Conservation (phyloP, 2,888 invertebrate species). For the Andrena marginata region DNA sequence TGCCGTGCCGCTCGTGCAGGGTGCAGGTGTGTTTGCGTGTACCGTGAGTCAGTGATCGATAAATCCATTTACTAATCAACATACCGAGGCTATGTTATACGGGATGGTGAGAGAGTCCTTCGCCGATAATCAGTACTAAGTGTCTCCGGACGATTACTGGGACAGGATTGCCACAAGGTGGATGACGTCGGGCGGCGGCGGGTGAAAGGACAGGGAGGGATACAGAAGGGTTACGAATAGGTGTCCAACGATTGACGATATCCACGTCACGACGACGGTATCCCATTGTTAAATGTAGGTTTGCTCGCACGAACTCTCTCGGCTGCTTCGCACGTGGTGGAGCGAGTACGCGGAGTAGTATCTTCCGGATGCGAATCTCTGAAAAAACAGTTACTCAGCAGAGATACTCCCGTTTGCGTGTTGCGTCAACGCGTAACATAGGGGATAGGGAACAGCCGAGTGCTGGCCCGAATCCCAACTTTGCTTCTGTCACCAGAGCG, state of each 20-base stretch:
- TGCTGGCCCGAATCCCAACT: no score
- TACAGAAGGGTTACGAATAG: slow-evolving; percentile 23
- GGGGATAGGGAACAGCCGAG: no score
- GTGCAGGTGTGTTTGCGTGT: slow-evolving; percentile 10
- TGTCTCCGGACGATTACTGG: slow-evolving; percentile 57
- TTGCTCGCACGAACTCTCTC: slow-evolving; percentile 94
- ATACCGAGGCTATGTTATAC: slow-evolving; percentile 67
- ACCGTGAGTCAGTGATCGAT: slow-evolving; percentile 43
- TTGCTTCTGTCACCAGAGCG: no score
- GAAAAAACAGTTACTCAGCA: slow-evolving; percentile 85
- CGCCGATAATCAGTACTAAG: slow-evolving; percentile 61
- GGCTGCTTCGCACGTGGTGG: slow-evolving; percentile 89
- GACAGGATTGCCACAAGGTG: slow-evolving; percentile 30
- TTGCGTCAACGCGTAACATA: no score
- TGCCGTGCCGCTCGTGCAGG: slow-evolving; percentile 40
- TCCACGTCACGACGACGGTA: slow-evolving; percentile 62
- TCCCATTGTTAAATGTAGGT: slow-evolving; percentile 90
- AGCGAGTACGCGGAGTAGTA: slow-evolving; percentile 94
- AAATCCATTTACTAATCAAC: slow-evolving; percentile 66
- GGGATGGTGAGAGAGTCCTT: slow-evolving; percentile 50
- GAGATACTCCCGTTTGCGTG: no score
- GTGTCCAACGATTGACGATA: slow-evolving; percentile 60
- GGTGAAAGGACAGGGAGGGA: slow-evolving; percentile 20
- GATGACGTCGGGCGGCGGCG: slow-evolving; percentile 23
- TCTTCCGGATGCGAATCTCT: slow-evolving; percentile 92